Conservation (phyloP, 1,140 invertebrate genomes). For the Maniola jurtina region DNA sequence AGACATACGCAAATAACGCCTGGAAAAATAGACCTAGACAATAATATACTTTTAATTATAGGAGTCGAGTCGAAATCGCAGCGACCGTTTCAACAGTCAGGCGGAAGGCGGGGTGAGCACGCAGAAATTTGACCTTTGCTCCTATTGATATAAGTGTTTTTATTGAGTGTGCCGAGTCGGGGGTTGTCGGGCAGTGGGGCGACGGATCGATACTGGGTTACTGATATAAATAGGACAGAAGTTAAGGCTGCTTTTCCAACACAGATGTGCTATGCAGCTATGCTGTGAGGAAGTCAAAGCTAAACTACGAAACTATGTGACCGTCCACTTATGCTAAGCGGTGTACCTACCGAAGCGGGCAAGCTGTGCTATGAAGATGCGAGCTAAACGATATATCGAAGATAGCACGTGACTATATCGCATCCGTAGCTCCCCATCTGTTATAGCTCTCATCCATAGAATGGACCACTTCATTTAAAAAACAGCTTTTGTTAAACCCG, state of each 20-base stretch:
- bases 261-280: too few species aligned
- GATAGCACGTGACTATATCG: too few species aligned
- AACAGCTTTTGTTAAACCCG: too few species aligned
- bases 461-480: too few species aligned
- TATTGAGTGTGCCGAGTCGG: conserved; percentile 44
- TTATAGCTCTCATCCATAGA: too few species aligned
- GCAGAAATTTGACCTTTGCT: conserved; percentile 50
- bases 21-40: conserved; percentile 29
- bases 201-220: conserved; percentile 69
- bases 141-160: conserved; percentile 44
- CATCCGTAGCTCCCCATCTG: too few species aligned
- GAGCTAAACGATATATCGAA: too few species aligned
- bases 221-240: conserved; percentile 73
- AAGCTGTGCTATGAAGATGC: too few species aligned
- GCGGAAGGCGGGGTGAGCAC: conserved; percentile 27
- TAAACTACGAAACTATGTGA: too few species aligned
- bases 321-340: too few species aligned
- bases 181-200: conserved; percentile 71
- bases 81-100: conserved; percentile 44
- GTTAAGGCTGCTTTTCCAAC: conserved; percentile 30
- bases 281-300: too few species aligned
- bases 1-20: conserved; percentile 24
- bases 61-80: conserved; percentile 46
- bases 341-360: too few species aligned
- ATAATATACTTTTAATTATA: conserved; percentile 47